Evolutionary conservation across 2,888 invertebrate genomes (phyloP).

Genomic region (Abrostola tripartita): DNA sequence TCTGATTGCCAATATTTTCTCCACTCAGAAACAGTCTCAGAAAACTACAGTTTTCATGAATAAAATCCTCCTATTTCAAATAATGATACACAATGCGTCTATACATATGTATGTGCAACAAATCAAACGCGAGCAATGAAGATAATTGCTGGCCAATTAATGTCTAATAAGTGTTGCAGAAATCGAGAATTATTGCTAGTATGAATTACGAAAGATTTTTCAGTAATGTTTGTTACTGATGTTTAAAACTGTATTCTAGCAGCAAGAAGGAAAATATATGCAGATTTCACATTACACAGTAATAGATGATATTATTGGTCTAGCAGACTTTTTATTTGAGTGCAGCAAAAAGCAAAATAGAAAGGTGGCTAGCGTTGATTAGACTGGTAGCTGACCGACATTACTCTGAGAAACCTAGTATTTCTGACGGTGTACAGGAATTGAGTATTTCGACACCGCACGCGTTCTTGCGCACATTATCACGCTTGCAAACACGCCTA

Average conservation of each 20-base stretch:
- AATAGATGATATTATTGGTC: neutral
- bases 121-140: conserved; percentile 28
- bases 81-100: conserved; percentile 3
- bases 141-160: conserved; percentile 46
- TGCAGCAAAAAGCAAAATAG: neutral
- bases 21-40: neutral
- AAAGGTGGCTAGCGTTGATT: neutral
- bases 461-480: neutral
- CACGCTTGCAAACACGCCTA: neutral
- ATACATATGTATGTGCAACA: conserved; percentile 27
- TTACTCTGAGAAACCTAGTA: neutral
- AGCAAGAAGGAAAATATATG: no score
- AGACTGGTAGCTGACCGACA: neutral
- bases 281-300: neutral
- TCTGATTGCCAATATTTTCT: no score
- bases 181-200: conserved; percentile 2
- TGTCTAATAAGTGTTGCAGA: conserved; percentile 26
- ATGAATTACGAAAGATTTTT: conserved; percentile 6
- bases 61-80: conserved; percentile 1
- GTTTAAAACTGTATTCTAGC: no score
- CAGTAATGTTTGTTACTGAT: neutral
- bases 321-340: neutral
- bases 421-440: neutral
- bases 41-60: neutral
- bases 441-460: neutral